Percentiles rank a stretch among this genome's conserved stretches.
Conservation (phyloP, 1,140 invertebrate species). For the Frieseomelitta varia region DNA sequence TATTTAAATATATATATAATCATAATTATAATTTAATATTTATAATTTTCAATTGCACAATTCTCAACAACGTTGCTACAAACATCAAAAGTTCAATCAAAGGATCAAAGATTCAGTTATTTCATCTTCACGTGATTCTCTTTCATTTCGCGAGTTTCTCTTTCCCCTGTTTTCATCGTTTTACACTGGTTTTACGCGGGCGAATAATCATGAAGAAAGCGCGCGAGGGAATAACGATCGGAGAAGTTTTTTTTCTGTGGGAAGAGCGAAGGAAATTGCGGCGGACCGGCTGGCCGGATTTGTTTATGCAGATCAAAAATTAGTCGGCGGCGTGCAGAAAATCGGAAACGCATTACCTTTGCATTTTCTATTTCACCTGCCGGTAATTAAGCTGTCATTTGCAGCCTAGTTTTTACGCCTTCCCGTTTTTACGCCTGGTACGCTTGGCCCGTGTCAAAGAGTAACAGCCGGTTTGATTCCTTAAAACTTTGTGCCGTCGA, state of each 20-base stretch:
- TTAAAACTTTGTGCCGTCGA: not conserved
- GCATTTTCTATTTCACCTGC: not conserved
- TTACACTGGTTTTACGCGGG: too few relatives aligned
- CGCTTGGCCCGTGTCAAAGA: conserved; percentile 15
- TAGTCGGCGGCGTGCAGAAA: not conserved
- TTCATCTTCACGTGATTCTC: too few relatives aligned
- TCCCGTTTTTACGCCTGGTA: not conserved
- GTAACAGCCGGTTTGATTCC: not conserved
- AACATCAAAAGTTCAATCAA: too few relatives aligned
- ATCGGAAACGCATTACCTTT: conserved; percentile 45
- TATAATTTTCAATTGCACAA: too few relatives aligned
- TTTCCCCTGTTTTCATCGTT: too few relatives aligned
- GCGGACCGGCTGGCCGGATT: not conserved
- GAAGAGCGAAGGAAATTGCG: not conserved
- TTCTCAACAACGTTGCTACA: too few relatives aligned
- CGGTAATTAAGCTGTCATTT: conserved; percentile 46
- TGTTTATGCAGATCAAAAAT: conserved; percentile 39
- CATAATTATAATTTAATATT: too few relatives aligned
- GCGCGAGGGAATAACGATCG: not conserved
- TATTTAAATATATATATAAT: too few relatives aligned
- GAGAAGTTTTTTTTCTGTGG: not conserved
- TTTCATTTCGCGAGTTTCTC: too few relatives aligned
- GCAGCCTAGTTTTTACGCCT: conserved; percentile 7
- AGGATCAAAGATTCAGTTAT: too few relatives aligned
- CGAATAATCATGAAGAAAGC: not conserved